Base-by-base conservation (phyloP, 1,140 invertebrate genomes). In the Papilio glaucus region DNA sequence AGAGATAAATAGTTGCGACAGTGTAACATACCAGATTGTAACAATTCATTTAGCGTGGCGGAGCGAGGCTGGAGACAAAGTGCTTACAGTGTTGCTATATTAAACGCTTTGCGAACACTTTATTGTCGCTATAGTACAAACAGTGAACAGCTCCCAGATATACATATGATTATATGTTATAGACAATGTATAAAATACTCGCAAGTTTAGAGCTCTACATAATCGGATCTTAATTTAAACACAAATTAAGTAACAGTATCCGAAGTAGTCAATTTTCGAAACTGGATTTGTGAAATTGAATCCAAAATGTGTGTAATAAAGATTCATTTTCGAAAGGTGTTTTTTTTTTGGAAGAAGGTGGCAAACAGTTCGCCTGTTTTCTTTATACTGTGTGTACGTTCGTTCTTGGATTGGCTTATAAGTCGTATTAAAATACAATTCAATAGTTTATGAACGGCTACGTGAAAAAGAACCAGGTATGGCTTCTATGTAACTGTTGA, bases 41-140 rank as follows among this genome's bases (percentile, higher is more conserved):
- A 63, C 61, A 63, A 39, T 63, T 63, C 29, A 63, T 63, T 63
- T 38, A 63, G 15, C 33, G 61, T 39, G 15, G 37, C 61, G 61
- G 29, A 38, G 61, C 37, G 39, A 63, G 37, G 37, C 33, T 39
- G 29, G 15, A 63, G 61, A 63, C 37, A 63, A 38, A 63, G 15
- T 39, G 61, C 33, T 63, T 63, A 38, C 61, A 38, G 9, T 15
- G 61, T 39, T 38, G 29, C 9, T 38, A 39, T 63, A 63, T 63
- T 63, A 63, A 63, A 63, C 33, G 61, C 15, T 63, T 63, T 63
- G 37, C 39, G 61, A 63, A 63, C 61, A 63, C 61, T 63, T 63
- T 39, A 38, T 63, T 63, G 61, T 38, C 15, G 33, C 61, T 38
- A 12, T 37, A 39, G 29, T 10, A 60, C 57, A 61, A n/a, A 60